A percentile compares a stretch with the other conserved stretches of the same genome.
phyloP scores from a whole-genome alignment of 2,888 invertebrate species.

The Nomada ferruginata region DNA sequence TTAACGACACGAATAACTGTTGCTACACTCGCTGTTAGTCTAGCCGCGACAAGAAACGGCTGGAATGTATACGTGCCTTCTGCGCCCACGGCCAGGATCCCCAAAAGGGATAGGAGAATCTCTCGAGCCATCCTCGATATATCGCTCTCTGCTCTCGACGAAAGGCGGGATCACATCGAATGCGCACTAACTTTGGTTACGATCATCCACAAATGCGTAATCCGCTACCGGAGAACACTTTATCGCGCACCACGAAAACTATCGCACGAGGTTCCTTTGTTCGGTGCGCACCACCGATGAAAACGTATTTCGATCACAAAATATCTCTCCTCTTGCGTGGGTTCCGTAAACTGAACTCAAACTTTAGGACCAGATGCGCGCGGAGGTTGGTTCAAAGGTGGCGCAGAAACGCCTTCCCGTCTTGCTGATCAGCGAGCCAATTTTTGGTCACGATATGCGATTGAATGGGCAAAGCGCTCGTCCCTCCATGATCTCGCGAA shows the following conservation, averaged over 20 bases:
- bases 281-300: slow-evolving; percentile 43
- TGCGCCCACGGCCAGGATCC: slow-evolving; percentile 72
- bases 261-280: slow-evolving; percentile 66
- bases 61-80: slow-evolving; percentile 73
- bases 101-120: slow-evolving; percentile 77
- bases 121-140: slow-evolving; percentile 71
- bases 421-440: slow-evolving; percentile 2
- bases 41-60: not conserved
- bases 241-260: slow-evolving; percentile 64
- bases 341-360: not conserved
- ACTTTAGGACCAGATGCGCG: not conserved
- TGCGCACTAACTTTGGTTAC: slow-evolving; percentile 44
- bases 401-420: too few species aligned
- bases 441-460: slow-evolving; percentile 23
- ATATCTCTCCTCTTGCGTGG: not conserved
- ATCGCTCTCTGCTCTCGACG: slow-evolving; percentile 69
- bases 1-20: slow-evolving; percentile 4
- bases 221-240: slow-evolving; percentile 52
- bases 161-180: slow-evolving; percentile 71
- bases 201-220: slow-evolving; percentile 52
- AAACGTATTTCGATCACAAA: slow-evolving; percentile 28
- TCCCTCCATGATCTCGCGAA: slow-evolving; percentile 22
- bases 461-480: not conserved
- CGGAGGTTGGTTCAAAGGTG: not conserved
- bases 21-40: not conserved